A percentile compares a stretch with the other conserved stretches of the same genome.
Evolutionary conservation across 2,888 invertebrate genomes (phyloP).

Genomic region (Limnephilus marmoratus): DNA sequence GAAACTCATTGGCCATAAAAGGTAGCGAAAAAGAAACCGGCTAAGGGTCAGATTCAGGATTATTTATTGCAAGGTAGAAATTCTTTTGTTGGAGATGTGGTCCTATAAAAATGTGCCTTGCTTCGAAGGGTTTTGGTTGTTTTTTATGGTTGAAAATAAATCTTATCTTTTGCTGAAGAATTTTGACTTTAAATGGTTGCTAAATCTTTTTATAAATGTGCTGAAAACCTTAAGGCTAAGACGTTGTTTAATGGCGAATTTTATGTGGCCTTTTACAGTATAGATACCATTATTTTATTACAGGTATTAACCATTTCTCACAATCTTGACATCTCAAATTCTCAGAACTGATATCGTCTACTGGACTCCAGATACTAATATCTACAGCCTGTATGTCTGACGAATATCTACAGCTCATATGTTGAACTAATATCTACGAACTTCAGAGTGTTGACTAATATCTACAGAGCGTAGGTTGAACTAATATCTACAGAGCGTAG

Average conservation of each 20-base stretch:
- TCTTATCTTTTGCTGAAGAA: not conserved
- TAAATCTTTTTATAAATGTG: not conserved
- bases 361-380: too few species aligned
- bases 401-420: too few species aligned
- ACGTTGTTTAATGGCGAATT: not conserved
- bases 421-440: too few species aligned
- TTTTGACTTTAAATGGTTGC: not conserved
- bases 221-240: not conserved
- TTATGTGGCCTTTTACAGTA: too few species aligned
- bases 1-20: slow-evolving; percentile 5
- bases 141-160: not conserved
- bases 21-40: not conserved
- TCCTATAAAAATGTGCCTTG: not conserved
- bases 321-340: too few species aligned
- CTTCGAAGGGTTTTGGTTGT: not conserved
- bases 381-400: too few species aligned
- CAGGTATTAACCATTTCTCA: too few species aligned
- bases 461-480: too few species aligned
- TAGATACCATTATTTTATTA: too few species aligned
- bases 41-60: not conserved
- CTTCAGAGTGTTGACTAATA: too few species aligned
- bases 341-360: too few species aligned
- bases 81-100: not conserved
- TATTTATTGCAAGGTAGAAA: not conserved
- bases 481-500: too few species aligned